Conservation (phyloP, 2,113 vertebrate genomes). For the Castor canadensis region DNA sequence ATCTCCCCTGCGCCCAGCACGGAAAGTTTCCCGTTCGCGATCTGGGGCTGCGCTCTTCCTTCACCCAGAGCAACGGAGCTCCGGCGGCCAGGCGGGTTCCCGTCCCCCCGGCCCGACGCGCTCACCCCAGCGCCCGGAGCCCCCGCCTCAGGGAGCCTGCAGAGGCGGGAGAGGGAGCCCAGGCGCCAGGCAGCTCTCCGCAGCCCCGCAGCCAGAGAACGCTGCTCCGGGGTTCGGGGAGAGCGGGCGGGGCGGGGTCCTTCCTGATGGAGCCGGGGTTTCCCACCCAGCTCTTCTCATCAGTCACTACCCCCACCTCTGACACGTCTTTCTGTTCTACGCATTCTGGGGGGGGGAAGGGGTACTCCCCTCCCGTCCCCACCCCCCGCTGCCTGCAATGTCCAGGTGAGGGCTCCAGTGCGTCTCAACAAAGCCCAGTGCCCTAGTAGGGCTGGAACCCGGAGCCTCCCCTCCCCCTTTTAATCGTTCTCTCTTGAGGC, state of each 20-base stretch:
- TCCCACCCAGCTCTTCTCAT: neutral
- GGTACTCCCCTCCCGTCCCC: neutral
- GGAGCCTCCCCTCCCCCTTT: neutral
- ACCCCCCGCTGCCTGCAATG: neutral
- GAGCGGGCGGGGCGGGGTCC: neutral
- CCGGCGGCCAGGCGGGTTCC: neutral
- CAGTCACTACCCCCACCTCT: neutral
- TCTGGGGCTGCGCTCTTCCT: neutral
- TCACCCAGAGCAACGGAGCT: neutral
- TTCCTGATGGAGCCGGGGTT: neutral
- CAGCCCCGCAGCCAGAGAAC: neutral
- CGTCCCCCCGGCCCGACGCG: neutral
- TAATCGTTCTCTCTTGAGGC: neutral
- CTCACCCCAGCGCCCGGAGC: neutral
- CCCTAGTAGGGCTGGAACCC: neutral
- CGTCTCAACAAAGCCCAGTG: conserved; percentile 1
- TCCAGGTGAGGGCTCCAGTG: conserved; percentile 64
- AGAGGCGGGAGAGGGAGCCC: neutral
- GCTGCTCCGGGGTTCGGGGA: neutral
- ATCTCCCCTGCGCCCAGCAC: neutral
- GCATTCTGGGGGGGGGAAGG: neutral
- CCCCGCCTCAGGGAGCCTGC: neutral
- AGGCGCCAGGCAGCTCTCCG: neutral
- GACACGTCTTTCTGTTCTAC: neutral
- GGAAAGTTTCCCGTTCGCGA: conserved; percentile 35